Conservation (phyloP, 1,140 invertebrate species). For the Cotesia typhae region DNA sequence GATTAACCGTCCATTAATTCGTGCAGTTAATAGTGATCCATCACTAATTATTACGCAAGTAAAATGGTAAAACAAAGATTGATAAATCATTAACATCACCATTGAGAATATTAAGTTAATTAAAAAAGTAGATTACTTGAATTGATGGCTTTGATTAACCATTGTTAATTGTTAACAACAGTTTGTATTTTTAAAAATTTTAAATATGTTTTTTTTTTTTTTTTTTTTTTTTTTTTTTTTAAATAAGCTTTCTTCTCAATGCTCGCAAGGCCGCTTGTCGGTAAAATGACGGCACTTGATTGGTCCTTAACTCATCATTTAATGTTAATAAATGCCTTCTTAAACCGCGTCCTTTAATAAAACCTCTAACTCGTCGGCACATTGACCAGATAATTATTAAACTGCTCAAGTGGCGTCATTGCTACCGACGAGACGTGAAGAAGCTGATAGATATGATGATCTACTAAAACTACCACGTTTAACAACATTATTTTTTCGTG, state of each 20-base stretch:
- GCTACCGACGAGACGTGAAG: slow-evolving; percentile 29
- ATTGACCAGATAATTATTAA: slow-evolving; percentile 41
- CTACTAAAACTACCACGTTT: slow-evolving; percentile 25
- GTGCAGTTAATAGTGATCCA: no score
- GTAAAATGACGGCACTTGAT: slow-evolving; percentile 17
- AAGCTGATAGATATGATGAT: slow-evolving; percentile 29
- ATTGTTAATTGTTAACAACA: not conserved
- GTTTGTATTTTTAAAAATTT: not conserved
- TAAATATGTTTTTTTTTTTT: not conserved
- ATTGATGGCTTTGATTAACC: not conserved
- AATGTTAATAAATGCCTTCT: slow-evolving; percentile 29
- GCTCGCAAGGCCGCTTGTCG: slow-evolving; percentile 15
- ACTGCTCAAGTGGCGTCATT: slow-evolving; percentile 38
- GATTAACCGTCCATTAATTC: no score
- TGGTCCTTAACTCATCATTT: slow-evolving; percentile 22
- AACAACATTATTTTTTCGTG: slow-evolving; percentile 13
- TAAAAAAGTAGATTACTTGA: no score
- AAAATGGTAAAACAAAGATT: no score
- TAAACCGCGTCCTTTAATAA: slow-evolving; percentile 28
- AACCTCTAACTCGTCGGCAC: slow-evolving; percentile 42
- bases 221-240: not conserved
- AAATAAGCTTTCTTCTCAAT: not conserved
- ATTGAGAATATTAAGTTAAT: no score
- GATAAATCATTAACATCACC: no score
- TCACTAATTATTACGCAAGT: no score